Evolutionary conservation across 2,113 vertebrate species (phyloP).

Genomic region (Ramphastos sulfuratus): DNA sequence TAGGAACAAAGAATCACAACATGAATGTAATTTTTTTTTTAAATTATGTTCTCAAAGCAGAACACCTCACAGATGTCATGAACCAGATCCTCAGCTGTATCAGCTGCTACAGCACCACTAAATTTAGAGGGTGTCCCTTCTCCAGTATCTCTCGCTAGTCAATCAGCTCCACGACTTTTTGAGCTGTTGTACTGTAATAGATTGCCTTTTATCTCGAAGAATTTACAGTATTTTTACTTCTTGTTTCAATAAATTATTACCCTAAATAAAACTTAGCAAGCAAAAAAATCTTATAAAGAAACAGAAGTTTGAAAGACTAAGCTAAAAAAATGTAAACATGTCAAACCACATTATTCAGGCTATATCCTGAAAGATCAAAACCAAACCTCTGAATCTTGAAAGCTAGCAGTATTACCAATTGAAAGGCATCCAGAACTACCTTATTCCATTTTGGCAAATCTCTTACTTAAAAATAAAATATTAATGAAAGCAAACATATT

Average conservation of each 20-base stretch:
- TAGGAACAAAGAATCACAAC: conserved; percentile 46
- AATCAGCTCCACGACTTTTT: neutral
- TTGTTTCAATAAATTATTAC: neutral
- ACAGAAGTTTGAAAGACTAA: neutral
- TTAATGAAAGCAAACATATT: neutral
- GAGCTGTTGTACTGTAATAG: neutral
- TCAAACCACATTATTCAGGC: neutral
- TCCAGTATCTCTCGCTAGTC: neutral
- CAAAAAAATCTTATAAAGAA: neutral
- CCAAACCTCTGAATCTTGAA: neutral
- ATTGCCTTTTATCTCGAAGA: neutral
- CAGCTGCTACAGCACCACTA: neutral
- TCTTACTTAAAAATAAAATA: neutral
- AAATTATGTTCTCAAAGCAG: neutral
- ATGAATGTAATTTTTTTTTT: neutral
- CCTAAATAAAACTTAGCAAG: neutral
- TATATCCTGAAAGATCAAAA: neutral
- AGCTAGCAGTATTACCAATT: neutral
- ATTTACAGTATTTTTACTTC: neutral
- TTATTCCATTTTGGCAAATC: neutral
- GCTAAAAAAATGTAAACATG: neutral
- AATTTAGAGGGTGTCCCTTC: neutral
- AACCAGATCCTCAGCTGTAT: neutral
- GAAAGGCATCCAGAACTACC: neutral
- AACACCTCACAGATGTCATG: neutral